A percentile compares a stretch with the other conserved stretches of the same genome.
Conservation (phyloP, 2,888 invertebrate species). For the Agrypnus murinus region DNA sequence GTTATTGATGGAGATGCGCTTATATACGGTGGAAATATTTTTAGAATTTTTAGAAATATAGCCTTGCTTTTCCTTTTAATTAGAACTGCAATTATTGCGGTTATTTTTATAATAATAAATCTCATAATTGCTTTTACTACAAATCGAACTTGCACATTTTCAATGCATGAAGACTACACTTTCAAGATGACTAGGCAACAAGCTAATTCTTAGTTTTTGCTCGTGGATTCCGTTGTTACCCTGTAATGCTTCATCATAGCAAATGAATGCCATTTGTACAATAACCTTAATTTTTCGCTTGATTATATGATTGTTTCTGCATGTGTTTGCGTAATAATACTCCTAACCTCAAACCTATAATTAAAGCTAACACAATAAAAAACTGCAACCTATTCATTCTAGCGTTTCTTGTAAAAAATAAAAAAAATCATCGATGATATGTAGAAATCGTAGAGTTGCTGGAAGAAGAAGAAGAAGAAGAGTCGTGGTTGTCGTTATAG, state of each 20-base stretch:
- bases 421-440: no score
- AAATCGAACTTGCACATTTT: conserved; percentile 1
- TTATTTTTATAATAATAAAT: not conserved
- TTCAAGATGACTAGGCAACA: conserved; percentile 21
- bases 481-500: conserved; percentile 44
- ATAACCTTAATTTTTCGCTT: conserved; percentile 32
- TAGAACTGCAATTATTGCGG: no score
- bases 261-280: conserved; percentile 27
- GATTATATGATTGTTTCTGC: conserved; percentile 20
- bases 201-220: conserved; percentile 25
- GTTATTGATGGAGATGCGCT: no score
- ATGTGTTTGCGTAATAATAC: not conserved
- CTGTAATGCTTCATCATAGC: conserved; percentile 24
- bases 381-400: no score
- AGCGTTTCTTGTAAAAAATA: no score
- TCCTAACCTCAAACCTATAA: no score
- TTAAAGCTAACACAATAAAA: no score
- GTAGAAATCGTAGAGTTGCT: no score
- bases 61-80: no score
- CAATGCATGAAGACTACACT: conserved; percentile 7
- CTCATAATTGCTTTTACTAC: not conserved
- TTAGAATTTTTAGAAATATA: no score
- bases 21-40: no score
- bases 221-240: conserved; percentile 14
- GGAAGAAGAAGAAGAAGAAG: no score